phyloP scores from a whole-genome alignment of 2,113 vertebrate genomes.

The Erpornis zantholeuca region DNA sequence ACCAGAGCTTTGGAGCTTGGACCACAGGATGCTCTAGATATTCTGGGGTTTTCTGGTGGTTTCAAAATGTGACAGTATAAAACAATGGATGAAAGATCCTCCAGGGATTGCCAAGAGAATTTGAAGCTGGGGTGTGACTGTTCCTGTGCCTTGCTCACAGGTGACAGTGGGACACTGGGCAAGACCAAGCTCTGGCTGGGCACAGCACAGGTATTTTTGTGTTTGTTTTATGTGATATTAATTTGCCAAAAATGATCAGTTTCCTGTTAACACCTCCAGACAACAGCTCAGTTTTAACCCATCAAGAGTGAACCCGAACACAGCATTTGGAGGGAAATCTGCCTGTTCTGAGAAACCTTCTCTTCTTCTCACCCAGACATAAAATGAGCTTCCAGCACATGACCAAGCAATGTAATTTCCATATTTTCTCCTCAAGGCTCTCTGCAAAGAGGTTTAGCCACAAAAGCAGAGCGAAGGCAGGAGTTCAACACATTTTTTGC shows the following conservation, averaged over 20 bases:
- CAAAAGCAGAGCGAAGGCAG: neutral
- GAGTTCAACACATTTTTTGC: neutral
- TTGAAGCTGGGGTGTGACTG: neutral
- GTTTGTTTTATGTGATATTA: neutral
- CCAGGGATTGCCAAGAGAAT: neutral
- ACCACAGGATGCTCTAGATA: neutral
- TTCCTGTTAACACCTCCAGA: neutral
- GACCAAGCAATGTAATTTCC: neutral
- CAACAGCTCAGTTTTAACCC: neutral
- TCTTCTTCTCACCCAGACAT: neutral
- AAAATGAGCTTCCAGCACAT: neutral
- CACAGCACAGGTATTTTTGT: neutral
- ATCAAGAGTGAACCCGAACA: neutral
- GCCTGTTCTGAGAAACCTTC: neutral
- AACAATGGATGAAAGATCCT: neutral
- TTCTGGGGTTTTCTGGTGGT: rapidly evolving
- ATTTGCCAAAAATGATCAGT: neutral
- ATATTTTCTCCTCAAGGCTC: neutral
- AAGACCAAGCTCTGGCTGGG: neutral
- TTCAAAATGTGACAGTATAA: neutral
- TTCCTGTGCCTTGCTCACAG: neutral
- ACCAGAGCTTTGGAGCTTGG: neutral
- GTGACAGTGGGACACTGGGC: neutral
- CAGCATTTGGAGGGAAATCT: neutral
- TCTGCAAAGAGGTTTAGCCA: neutral